Base-by-base conservation (phyloP, 2,797 vertebrate genomes). In the Epinephelus malabaricus region DNA sequence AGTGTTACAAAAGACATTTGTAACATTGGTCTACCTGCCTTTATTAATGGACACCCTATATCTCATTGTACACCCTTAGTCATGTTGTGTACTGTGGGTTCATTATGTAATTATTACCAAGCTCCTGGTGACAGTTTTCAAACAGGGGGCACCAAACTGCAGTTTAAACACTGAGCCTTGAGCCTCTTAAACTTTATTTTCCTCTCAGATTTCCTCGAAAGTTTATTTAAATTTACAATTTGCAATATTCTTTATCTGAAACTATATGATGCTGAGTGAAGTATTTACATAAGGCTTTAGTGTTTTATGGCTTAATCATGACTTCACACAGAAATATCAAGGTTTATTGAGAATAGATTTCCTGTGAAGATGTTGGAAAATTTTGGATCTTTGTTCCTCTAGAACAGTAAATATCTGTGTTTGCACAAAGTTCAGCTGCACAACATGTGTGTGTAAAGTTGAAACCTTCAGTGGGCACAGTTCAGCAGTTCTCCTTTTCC, bases 61-160 rank as follows among this genome's bases (percentile, higher is more conserved):
- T 53, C 18, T 53, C 10, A 34, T 0, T 60, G 14, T 27, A 34
- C 1, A 21, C 2, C 6, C 40, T 43, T 59, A 67, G 12, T 5
- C 10, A 4, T n/a, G 2, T 30, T 43, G 40, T 43, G 40, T 12
- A 4, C 40, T 43, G 40, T 43, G 9, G 40, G 11, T 43, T 43
- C 40, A 43, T 69, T n/a, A 72, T 21, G 46, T 13, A 46, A 71
- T 27, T 4, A 38, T 54, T 3, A 49, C 56, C 11, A 46, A 47
- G 12, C 14, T 58, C 27, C 19, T n/a, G 30, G 3, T 60, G 56
- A 76, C 30, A 13, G 18, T 49, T 69, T 69, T 73, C 23, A 46
- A 47, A 74, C 21, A 2, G 21, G 5, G 14, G 17, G 12, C 6
- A 27, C 34, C 50, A 40, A 58, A 30, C 14, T 47, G 6, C 8